phyloP scores from a whole-genome alignment of 2,797 vertebrate species.

The Chiroxiphia lanceolata region DNA sequence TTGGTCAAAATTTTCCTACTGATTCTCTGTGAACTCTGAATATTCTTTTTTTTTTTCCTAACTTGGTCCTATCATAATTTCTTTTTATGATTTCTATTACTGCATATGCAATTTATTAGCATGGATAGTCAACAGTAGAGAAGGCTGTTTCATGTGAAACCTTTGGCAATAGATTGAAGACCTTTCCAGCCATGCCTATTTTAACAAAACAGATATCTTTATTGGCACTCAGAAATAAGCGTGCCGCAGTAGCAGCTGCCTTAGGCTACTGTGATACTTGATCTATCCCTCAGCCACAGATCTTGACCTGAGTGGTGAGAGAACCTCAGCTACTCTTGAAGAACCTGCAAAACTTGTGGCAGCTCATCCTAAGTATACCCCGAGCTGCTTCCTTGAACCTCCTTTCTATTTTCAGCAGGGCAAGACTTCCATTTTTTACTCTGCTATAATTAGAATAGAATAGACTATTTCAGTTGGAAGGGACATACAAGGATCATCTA shows the following conservation, averaged over 20 bases:
- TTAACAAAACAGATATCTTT: background rate
- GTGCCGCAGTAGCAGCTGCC: background rate
- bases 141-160: background rate
- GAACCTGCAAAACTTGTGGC: background rate
- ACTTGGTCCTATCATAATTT: background rate
- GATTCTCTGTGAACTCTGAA: background rate
- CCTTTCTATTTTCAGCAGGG: background rate
- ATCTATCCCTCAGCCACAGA: background rate
- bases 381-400: background rate
- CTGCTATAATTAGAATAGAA: background rate
- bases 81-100: background rate
- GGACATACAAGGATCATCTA: background rate
- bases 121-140: background rate
- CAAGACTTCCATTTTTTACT: background rate
- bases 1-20: background rate
- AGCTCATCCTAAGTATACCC: background rate
- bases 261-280: background rate
- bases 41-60: background rate
- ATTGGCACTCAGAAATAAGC: background rate
- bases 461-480: background rate
- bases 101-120: background rate
- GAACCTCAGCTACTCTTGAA: background rate
- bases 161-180: background rate
- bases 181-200: background rate
- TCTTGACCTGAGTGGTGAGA: background rate